Conservation (phyloP, 2,888 invertebrate genomes). For the Caradrina clavipalpis region DNA sequence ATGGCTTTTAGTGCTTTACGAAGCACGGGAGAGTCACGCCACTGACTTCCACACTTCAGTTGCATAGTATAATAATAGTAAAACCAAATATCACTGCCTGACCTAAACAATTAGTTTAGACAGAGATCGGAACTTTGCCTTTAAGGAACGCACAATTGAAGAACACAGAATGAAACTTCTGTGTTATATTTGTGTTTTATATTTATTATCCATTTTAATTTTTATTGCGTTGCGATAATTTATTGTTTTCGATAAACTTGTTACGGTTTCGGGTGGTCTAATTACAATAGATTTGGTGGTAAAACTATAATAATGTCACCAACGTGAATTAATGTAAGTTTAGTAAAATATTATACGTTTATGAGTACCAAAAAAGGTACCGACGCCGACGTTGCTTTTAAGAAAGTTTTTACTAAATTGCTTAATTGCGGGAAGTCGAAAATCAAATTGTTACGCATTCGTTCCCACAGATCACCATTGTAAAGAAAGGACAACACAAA, state of each 20-base stretch:
- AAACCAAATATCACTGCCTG: too few species aligned
- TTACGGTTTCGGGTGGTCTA: constrained; percentile 65
- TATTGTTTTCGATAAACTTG: constrained; percentile 57
- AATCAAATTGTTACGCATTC: constrained; percentile 12
- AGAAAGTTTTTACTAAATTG: constrained; percentile 18
- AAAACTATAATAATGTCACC: constrained; percentile 8
- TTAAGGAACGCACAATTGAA: too few species aligned
- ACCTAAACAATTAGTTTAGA: too few species aligned
- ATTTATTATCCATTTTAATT: constrained; percentile 59
- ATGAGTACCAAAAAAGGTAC: not conserved
- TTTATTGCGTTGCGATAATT: constrained; percentile 60
- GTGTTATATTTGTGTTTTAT: constrained; percentile 39
- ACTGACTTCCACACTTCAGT: too few species aligned
- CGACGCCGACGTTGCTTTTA: not conserved
- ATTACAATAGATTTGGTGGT: constrained; percentile 26
- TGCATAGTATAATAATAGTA: too few species aligned
- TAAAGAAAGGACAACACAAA: constrained; percentile 33
- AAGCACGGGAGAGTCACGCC: too few species aligned
- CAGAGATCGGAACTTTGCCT: not conserved
- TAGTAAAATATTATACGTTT: not conserved
- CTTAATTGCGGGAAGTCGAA: constrained; percentile 27
- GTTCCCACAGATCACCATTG: constrained; percentile 35
- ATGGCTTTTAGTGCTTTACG: too few species aligned
- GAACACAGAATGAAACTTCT: constrained; percentile 21
- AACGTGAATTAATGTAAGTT: not conserved